phyloP scores from a whole-genome alignment of 1,140 invertebrate species.

The Caerostris extrusa region DNA sequence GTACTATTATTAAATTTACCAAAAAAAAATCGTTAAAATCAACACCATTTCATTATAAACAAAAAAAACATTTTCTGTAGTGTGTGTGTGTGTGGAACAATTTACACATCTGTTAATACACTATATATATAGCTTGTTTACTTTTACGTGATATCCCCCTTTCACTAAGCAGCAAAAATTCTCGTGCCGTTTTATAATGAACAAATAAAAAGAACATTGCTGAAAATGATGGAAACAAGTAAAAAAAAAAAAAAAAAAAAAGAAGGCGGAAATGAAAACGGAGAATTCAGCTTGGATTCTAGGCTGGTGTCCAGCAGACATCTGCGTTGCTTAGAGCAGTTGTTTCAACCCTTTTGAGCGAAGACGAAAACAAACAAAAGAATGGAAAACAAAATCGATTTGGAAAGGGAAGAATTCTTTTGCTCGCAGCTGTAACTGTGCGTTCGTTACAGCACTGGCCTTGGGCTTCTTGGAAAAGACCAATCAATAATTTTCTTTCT shows the following conservation, averaged over 20 bases:
- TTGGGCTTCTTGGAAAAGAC: constrained; percentile 62
- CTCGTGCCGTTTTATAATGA: constrained; percentile 12
- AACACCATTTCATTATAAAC: not conserved
- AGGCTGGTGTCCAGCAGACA: constrained; percentile 28
- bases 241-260: not conserved
- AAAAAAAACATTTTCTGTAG: not conserved
- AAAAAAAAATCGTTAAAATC: not conserved
- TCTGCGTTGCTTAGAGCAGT: constrained; percentile 51
- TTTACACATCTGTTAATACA: constrained; percentile 45
- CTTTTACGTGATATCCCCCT: constrained; percentile 14
- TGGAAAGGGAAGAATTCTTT: not conserved
- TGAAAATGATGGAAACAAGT: not conserved
- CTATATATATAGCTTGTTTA: not conserved
- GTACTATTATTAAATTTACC: not conserved
- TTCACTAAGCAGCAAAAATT: not conserved
- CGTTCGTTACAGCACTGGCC: constrained; percentile 60
- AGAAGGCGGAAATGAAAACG: not conserved
- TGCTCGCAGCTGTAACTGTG: constrained; percentile 19
- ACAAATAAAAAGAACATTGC: not conserved
- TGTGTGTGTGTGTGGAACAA: constrained; percentile 56
- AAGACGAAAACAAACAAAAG: constrained; percentile 32
- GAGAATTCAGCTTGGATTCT: not conserved
- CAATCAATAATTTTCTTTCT: constrained; percentile 65
- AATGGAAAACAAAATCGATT: constrained; percentile 23
- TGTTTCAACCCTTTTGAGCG: constrained; percentile 44